phyloP scores from a whole-genome alignment of 23 tunicate species.

The Styela plicata region DNA sequence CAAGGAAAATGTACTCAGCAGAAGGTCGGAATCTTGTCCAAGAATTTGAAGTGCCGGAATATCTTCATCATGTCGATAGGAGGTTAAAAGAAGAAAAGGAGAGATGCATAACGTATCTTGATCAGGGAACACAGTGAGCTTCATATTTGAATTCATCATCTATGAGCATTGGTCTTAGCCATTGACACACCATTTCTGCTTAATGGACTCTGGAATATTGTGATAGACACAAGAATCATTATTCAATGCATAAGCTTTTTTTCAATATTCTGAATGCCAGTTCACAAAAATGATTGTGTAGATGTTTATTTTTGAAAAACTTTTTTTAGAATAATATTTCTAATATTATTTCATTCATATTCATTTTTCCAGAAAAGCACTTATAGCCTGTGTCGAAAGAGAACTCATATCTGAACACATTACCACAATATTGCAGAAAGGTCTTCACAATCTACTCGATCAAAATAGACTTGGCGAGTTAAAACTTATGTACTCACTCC shows the following conservation, averaged over 20 bases:
- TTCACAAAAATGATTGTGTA: too few species aligned
- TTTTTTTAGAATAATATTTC: too few species aligned
- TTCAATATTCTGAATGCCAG: too few species aligned
- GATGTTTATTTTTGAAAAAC: too few species aligned
- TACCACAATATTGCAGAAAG: slow-evolving; percentile 49
- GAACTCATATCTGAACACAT: slow-evolving; percentile 49
- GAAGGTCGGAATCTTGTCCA: slow-evolving; percentile 29
- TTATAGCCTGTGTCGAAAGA: slow-evolving; percentile 52
- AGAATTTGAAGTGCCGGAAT: slow-evolving; percentile 37
- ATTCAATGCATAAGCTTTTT: too few species aligned
- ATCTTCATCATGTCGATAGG: slow-evolving; percentile 35
- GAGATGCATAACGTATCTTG: slow-evolving; percentile 34
- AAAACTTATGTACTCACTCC: slow-evolving; percentile 37
- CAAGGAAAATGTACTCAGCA: slow-evolving; percentile 21
- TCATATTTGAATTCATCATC: too few species aligned
- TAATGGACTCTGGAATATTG: too few species aligned
- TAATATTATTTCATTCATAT: not conserved
- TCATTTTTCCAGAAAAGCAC: slow-evolving; percentile 40
- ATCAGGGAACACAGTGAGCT: slow-evolving; percentile 22
- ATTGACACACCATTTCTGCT: too few species aligned
- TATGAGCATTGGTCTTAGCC: too few species aligned
- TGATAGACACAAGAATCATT: too few species aligned
- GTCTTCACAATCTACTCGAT: slow-evolving; percentile 36
- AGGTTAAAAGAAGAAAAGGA: slow-evolving; percentile 37
- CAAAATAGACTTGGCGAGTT: slow-evolving; percentile 57